Evolutionary conservation across 2,113 vertebrate genomes (phyloP).

Genomic region (Brachionichthys hirsutus): DNA sequence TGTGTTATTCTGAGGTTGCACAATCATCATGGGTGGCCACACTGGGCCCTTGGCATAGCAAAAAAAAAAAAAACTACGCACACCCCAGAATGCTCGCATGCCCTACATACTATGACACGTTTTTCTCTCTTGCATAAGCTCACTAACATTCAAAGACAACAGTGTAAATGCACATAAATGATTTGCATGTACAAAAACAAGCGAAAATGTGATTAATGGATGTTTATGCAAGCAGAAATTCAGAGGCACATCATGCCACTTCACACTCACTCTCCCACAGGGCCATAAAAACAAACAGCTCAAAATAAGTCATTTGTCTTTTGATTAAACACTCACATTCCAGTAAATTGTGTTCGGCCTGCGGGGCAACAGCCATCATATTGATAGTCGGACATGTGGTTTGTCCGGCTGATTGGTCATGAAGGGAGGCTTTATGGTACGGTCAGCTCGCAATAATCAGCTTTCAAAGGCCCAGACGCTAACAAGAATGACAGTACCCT

Average conservation of each 20-base stretch:
- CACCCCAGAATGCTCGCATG: neutral
- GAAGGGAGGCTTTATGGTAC: conserved; percentile 71
- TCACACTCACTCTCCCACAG: neutral
- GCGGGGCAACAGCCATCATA: conserved; percentile 72
- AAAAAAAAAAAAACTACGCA: conserved; percentile 11
- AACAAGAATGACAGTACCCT: conserved; percentile 50
- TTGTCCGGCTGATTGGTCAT: conserved; percentile 60
- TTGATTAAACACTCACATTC: conserved; percentile 74
- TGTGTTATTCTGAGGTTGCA: conserved; percentile 58
- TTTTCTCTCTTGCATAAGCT: no score
- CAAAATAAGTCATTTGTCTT: conserved; percentile 73
- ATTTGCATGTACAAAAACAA: no score
- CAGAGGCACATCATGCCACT: no score
- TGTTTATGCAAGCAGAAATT: no score
- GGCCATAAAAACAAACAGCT: conserved; percentile 73
- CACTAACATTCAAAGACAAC: no score
- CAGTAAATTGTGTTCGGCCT: conserved; percentile 50
- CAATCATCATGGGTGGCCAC: conserved; percentile 71
- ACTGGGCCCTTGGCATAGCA: conserved; percentile 36
- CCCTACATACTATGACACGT: neutral
- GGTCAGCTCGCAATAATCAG: conserved; percentile 68
- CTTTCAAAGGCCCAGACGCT: conserved; percentile 60
- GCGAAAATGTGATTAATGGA: no score
- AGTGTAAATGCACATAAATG: no score
- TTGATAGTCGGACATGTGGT: conserved; percentile 66